These are phyloP conservation scores for Psittacula echo DNA, from an alignment of 2,797 vertebrate genomes.

Conservation along the genomic window DNA sequence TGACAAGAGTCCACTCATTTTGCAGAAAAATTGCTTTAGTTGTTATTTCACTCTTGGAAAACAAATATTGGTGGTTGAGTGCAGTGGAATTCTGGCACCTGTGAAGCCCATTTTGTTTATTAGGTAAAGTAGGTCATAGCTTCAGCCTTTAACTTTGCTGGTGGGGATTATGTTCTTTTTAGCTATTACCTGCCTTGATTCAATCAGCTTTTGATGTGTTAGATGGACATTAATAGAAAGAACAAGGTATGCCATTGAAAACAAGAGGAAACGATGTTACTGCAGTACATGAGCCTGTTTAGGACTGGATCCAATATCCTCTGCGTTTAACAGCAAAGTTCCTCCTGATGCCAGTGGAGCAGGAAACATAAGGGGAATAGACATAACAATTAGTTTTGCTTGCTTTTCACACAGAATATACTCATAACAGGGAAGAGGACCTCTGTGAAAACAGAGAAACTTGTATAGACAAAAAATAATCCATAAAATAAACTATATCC, in stretches of 20 bases:
- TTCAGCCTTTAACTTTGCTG: not conserved
- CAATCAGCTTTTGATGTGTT: constrained; percentile 5
- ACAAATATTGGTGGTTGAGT: constrained; percentile 14
- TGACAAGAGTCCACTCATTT: not conserved
- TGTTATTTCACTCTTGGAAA: constrained; percentile 39
- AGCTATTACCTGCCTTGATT: constrained; percentile 18
- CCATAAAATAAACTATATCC: not conserved
- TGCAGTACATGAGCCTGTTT: not conserved
- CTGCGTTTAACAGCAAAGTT: not conserved
- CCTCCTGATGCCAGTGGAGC: not conserved
- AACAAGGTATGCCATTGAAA: not conserved
- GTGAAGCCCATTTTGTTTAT: constrained; percentile 57
- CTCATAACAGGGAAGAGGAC: not conserved
- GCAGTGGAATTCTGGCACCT: constrained; percentile 54
- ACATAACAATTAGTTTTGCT: not conserved
- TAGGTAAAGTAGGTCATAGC: constrained; percentile 2
- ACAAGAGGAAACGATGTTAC: not conserved
- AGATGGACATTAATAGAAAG: not conserved
- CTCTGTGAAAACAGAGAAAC: not conserved
- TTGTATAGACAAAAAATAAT: not conserved
- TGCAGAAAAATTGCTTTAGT: constrained; percentile 27
- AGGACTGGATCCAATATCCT: not conserved
- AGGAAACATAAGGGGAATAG: constrained; percentile 19
- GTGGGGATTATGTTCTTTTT: not conserved
- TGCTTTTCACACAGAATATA: not conserved